phyloP scores from a whole-genome alignment of 1,140 invertebrate genomes.

The Zophobas atratus region DNA sequence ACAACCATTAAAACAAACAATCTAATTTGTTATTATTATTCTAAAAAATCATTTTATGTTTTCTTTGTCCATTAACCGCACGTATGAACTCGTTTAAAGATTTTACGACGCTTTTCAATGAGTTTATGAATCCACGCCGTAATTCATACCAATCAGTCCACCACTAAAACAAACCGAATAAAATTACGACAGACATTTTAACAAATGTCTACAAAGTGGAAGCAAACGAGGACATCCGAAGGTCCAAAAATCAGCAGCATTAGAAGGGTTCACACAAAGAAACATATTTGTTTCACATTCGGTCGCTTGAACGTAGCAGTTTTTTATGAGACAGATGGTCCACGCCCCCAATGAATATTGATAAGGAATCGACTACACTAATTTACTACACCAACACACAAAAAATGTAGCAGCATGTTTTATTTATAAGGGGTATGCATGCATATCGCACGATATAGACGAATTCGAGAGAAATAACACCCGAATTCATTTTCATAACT shows the following conservation, averaged over 20 bases:
- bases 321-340: slow-evolving; percentile 63
- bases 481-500: too few relatives aligned
- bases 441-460: slow-evolving; percentile 50
- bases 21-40: slow-evolving; percentile 36
- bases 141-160: slow-evolving; percentile 24
- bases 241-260: slow-evolving; percentile 9
- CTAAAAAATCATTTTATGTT: slow-evolving; percentile 24
- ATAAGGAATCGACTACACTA: slow-evolving; percentile 61
- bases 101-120: slow-evolving; percentile 39
- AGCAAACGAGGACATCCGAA: background rate
- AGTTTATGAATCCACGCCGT: slow-evolving; percentile 30
- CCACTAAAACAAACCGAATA: slow-evolving; percentile 14
- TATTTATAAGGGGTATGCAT: slow-evolving; percentile 53
- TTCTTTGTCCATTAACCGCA: slow-evolving; percentile 21
- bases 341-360: slow-evolving; percentile 64
- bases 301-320: slow-evolving; percentile 43
- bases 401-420: slow-evolving; percentile 56
- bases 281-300: slow-evolving; percentile 46
- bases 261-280: slow-evolving; percentile 26
- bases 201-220: background rate
- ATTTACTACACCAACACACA: slow-evolving; percentile 57
- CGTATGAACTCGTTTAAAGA: slow-evolving; percentile 33
- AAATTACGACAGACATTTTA: slow-evolving; percentile 4
- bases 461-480: background rate
- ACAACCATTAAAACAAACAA: slow-evolving; percentile 32